Percentiles rank a stretch among this genome's conserved stretches.
phyloP scores from a whole-genome alignment of 2,888 invertebrate genomes.

The Polydrusus cervinus region DNA sequence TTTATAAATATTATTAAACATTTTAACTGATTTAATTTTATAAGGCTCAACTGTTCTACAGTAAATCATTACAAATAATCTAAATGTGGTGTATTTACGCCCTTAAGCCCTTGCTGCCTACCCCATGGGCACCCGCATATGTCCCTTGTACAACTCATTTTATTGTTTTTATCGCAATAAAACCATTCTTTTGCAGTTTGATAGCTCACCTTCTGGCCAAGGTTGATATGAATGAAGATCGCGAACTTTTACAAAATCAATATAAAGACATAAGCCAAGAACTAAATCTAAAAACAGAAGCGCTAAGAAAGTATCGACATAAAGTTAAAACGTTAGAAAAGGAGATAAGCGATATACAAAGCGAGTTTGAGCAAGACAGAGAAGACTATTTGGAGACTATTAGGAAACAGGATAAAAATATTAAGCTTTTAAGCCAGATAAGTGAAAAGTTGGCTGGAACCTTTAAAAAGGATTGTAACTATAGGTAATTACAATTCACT shows the following conservation, averaged over 20 bases:
- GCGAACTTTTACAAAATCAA: conserved; percentile 81
- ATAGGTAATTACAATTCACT: conserved; percentile 71
- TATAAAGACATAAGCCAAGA: conserved; percentile 87
- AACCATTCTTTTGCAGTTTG: conserved; percentile 71
- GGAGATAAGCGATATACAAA: conserved; percentile 84
- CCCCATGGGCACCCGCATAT: no score
- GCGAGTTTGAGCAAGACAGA: conserved; percentile 87
- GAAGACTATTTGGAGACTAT: conserved; percentile 90
- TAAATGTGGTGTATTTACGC: no score
- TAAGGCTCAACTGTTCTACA: no score
- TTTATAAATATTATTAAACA: no score
- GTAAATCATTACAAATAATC: no score
- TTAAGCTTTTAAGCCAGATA: conserved; percentile 80
- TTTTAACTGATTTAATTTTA: no score
- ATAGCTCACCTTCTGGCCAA: conserved; percentile 76
- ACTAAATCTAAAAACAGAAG: conserved; percentile 81
- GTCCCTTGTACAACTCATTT: background rate
- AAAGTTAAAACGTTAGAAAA: conserved; percentile 80
- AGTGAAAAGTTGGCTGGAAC: conserved; percentile 79
- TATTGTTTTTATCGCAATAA: conserved; percentile 14
- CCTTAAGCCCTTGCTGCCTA: no score
- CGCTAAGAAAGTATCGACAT: conserved; percentile 78
- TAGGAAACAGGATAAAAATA: conserved; percentile 80
- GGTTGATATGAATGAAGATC: conserved; percentile 80
- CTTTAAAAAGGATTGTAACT: conserved; percentile 83